phyloP scores from a whole-genome alignment of 2,797 vertebrate species.

The Aldrovandia affinis region DNA sequence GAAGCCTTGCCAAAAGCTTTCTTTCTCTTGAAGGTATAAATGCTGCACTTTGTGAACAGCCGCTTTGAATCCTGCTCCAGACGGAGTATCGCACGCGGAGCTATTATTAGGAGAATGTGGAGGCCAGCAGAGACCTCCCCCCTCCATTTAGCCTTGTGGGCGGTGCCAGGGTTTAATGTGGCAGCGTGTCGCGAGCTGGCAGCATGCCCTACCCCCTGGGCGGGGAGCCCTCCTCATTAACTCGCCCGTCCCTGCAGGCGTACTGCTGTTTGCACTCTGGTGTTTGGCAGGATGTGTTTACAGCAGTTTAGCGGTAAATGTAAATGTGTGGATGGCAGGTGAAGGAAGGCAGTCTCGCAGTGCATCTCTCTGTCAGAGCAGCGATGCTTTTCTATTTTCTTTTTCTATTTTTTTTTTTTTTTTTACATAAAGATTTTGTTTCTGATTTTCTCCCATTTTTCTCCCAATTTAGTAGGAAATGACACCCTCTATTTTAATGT shows the following conservation, averaged over 20 bases:
- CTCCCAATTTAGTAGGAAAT: no score
- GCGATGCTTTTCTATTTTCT: no score
- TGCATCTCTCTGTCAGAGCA: no score
- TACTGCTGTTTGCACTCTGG: slow-evolving; percentile 68
- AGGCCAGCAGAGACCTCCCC: slow-evolving; percentile 70
- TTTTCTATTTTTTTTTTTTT: no score
- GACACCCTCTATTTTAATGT: no score
- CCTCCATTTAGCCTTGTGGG: slow-evolving; percentile 75
- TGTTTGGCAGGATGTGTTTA: slow-evolving; percentile 68
- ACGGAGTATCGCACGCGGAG: slow-evolving; percentile 69
- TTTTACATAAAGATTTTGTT: no score
- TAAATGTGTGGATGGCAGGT: no score
- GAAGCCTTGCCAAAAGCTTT: slow-evolving; percentile 51
- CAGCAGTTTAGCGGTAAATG: slow-evolving; percentile 63
- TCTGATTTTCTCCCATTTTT: no score
- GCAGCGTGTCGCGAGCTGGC: slow-evolving; percentile 79
- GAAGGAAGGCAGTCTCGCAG: no score
- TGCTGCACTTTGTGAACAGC: slow-evolving; percentile 62
- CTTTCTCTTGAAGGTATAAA: slow-evolving; percentile 60
- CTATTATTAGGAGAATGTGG: slow-evolving; percentile 73
- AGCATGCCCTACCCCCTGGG: slow-evolving; percentile 68
- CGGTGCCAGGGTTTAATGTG: slow-evolving; percentile 63
- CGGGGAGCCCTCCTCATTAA: slow-evolving; percentile 67
- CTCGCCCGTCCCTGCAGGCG: slow-evolving; percentile 54
- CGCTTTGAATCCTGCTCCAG: slow-evolving; percentile 76